Base-by-base conservation (phyloP, 2,888 invertebrate genomes). In the Polylopha cassiicola region DNA sequence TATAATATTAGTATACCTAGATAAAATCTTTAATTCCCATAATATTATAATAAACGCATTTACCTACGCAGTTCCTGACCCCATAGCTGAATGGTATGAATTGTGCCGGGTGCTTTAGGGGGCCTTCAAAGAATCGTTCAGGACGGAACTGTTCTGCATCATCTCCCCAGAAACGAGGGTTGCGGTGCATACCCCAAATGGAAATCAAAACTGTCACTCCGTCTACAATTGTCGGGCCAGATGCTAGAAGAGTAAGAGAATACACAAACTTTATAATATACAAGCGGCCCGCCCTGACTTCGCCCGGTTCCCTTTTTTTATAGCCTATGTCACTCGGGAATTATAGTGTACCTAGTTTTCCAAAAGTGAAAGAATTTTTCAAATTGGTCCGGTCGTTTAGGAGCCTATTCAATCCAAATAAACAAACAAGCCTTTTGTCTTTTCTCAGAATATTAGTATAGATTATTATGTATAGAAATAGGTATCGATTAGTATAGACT, bases 51-150 rank as follows among this genome's bases (percentile, higher is more conserved):
- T 15, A 6, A 17, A 13, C 7, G 6, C 4, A 11, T 36, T 55
- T 47, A 71, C 71, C 71, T 24, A 65, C 21, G 31, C 68, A 71
- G 24, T 47, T 58, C 28, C 71, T 56, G 0, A 64, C 61, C 24
- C 70, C 71, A 18, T 53, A 30, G 23, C 65, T 67, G 31, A 71
- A 71, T 0, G 65, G 47, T 44, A 65, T 52, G 44, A 50, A 70
- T 1, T 63, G 59, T 3, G 57, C 52, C 0, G 65, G 60, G 26
- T 63, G 58, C 17, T 42, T 46, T 10, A 48, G 3, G 10, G 32
- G 8, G 7, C 21, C 29, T 6, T 39, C 28, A 9, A 53, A 34
- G 37, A 55, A 55, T 14, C 55, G 38, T n/a, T 53, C 51, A 1
- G 55, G 52, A 0, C 46, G 32, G 29, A 53, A 55, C 28, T 22